Evolutionary conservation across 2,888 invertebrate species (phyloP), one percentile per base, ranked within the genome.

Genomic region (Gymnosoma rotundatum): DNA sequence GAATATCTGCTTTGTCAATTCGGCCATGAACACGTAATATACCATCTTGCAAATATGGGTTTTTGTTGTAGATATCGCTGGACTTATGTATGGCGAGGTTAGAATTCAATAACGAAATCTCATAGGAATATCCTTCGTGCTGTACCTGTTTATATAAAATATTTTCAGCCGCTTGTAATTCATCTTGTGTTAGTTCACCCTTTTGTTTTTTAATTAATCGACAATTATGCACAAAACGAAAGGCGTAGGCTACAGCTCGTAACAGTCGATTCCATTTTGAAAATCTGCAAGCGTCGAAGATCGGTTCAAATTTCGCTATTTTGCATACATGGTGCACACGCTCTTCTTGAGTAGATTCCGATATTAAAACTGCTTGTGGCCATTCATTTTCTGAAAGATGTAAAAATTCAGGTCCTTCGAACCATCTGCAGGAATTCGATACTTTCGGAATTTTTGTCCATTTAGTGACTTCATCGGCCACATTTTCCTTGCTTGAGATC

Each of bases 141-240:
- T 70, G 70, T 0, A 56, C 38, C 3, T 58, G 70, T 7, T 1
- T 45, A 48, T 58, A 58, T 25, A 70, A 48, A 9, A 32, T 60
- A 38, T 48, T 50, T 60, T 87, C 82, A 32, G 82, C 78, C 32
- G 76, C 78, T 2, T 50, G 8, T 10, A 86, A 18, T 36, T 73
- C 32, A 0, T 36, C 56, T 5, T 45, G 25, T 16, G 85, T 50
- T 6, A 78, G 50, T 64, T 88, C 87, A 16, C 88, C 87, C 8
- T 18, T 76, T 0, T 86, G 87, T 82, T 63, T 36, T 0, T 12
- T 12, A 12, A 3, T 12, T 12, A 2, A 3, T 85, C 82, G 7
- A n/a, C 66, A 70, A 1, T 25, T 60, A 12, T 58, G 3, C 2
- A 60, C 4, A 3, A 58, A 70, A 6, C 70, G 42, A 10, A 58